Evolutionary conservation across 2,888 invertebrate genomes (phyloP).

Genomic region (Laothoe populi): DNA sequence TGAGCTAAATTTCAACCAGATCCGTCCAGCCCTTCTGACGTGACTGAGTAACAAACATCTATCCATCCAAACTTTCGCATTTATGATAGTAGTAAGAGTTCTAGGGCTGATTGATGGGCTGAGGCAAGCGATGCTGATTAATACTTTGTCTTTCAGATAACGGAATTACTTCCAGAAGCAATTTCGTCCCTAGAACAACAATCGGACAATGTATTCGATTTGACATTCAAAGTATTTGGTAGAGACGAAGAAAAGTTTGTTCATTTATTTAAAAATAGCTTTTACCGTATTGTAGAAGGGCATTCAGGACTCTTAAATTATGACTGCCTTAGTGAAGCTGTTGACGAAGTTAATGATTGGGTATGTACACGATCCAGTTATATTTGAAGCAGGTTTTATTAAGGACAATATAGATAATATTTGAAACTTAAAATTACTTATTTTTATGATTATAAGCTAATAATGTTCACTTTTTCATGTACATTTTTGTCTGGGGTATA

Average conservation of each 20-base stretch:
- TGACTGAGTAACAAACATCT: too few relatives aligned
- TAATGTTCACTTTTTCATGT: too few relatives aligned
- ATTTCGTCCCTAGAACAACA: neutral
- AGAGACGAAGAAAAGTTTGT: neutral
- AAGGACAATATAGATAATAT: too few relatives aligned
- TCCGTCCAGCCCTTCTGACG: too few relatives aligned
- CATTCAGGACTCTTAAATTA: neutral
- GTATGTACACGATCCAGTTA: neutral
- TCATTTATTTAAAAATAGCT: neutral
- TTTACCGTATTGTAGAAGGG: neutral
- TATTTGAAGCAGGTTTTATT: neutral
- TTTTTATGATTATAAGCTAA: too few relatives aligned
- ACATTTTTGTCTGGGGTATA: too few relatives aligned
- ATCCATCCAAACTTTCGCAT: too few relatives aligned
- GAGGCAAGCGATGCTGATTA: too few relatives aligned
- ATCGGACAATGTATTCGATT: neutral
- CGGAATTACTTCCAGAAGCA: neutral
- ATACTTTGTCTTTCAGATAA: slow-evolving; percentile 10
- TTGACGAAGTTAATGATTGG: neutral
- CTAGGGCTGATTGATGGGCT: too few relatives aligned
- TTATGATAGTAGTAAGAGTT: too few relatives aligned
- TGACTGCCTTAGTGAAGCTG: neutral
- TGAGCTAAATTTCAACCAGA: too few relatives aligned
- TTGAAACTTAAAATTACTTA: too few relatives aligned
- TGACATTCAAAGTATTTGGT: neutral